Evolutionary conservation across 1,140 invertebrate genomes (phyloP).

Genomic region (Bicyclus anynana): DNA sequence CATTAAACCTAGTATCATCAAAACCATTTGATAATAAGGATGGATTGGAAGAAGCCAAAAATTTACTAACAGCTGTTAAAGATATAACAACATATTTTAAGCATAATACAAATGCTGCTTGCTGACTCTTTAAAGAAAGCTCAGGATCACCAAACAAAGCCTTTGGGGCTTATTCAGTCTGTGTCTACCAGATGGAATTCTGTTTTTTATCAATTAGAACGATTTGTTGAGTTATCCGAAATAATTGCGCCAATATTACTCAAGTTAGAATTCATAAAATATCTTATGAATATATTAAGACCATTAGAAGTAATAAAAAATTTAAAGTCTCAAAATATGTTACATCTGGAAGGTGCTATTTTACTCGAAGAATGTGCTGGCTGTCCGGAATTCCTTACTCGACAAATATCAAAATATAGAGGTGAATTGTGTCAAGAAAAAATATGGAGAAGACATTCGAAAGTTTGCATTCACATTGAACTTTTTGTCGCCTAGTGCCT

Average conservation of each 20-base stretch:
- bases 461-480: too few species aligned
- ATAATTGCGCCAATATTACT: slow-evolving; percentile 38
- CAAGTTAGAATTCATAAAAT: slow-evolving; percentile 32
- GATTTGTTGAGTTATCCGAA: slow-evolving; percentile 38
- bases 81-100: slow-evolving; percentile 36
- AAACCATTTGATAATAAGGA: slow-evolving; percentile 31
- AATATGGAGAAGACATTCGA: too few species aligned
- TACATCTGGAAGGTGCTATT: too few species aligned
- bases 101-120: slow-evolving; percentile 31
- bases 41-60: slow-evolving; percentile 30
- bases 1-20: slow-evolving; percentile 35
- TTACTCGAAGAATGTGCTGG: too few species aligned
- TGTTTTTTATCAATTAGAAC: slow-evolving; percentile 41
- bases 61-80: slow-evolving; percentile 35
- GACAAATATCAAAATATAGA: too few species aligned
- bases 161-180: slow-evolving; percentile 31
- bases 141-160: slow-evolving; percentile 28
- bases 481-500: too few species aligned
- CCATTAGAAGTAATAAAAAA: slow-evolving; percentile 31
- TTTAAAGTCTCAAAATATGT: too few species aligned
- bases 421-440: too few species aligned
- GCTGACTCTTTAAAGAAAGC: slow-evolving; percentile 34
- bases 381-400: too few species aligned
- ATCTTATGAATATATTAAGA: slow-evolving; percentile 38
- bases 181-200: slow-evolving; percentile 37